These are phyloP conservation scores for Folsomia candida DNA, from an alignment of 2,888 invertebrate genomes.

Conservation along the genomic window DNA sequence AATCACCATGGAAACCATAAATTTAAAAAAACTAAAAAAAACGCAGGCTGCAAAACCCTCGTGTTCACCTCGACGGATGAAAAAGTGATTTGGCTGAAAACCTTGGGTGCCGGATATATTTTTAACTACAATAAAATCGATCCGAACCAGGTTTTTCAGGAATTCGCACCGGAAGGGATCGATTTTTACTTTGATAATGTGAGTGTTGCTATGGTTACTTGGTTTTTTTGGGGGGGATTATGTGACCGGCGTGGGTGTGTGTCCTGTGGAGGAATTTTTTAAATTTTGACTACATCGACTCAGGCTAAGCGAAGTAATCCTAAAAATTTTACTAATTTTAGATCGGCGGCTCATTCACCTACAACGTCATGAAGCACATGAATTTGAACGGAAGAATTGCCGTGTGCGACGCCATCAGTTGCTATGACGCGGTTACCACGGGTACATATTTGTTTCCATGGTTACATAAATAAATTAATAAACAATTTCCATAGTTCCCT, in stretches of 20 bases:
- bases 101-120: conserved; percentile 27
- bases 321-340: neutral
- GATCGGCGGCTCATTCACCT: conserved; percentile 12
- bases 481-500: conserved; percentile 7
- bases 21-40: neutral
- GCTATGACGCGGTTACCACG: neutral
- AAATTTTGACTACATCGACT: too few relatives aligned
- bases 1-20: too few relatives aligned
- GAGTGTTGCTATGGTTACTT: too few relatives aligned
- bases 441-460: too few relatives aligned
- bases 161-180: conserved; percentile 34
- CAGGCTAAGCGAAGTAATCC: neutral
- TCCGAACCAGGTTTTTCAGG: conserved; percentile 16
- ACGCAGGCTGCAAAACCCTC: conserved; percentile 1
- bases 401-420: conserved; percentile 4
- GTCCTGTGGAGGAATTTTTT: too few relatives aligned
- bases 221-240: too few relatives aligned
- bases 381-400: conserved; percentile 8
- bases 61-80: conserved; percentile 3
- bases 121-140: conserved; percentile 34
- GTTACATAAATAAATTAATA: neutral
- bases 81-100: conserved; percentile 22
- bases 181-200: conserved; percentile 39
- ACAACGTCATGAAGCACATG: conserved; percentile 7
- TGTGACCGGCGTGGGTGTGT: too few relatives aligned